Base-by-base conservation (phyloP, 2,797 vertebrate species). In the Scomberomorus guttatus region DNA sequence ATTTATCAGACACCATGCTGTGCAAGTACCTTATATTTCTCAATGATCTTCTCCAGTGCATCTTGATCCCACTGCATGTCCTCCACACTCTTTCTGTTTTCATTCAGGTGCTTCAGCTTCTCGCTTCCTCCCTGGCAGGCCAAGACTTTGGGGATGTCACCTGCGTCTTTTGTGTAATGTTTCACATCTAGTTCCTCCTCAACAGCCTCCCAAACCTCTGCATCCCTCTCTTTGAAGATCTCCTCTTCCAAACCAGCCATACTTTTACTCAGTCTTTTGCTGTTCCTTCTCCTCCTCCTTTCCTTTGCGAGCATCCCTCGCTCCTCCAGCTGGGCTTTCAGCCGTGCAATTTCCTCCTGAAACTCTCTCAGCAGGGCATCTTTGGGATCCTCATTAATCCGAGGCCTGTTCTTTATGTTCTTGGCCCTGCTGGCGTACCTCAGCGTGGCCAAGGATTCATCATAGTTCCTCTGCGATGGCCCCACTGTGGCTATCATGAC, bases 311-410 rank as follows among this genome's bases (percentile, higher is more conserved):
- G 86, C 96, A 98, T 96, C 18, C 97, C 97, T 0, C 94, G 94
- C 86, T 96, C 97, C 91, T 99, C 97, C 55, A 99, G 95, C 89
- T 99, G 98, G 20, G 96, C 97, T 82, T 98, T 99, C 84, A 99
- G 87, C 32, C 98, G 95, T 5, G 96, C 90, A 0, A 99, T 99
- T 94, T 99, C 98, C 90, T 97, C 96, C 94, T 99, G 98, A 27
- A 99, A 99, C 90, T 98, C 97, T 69, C 97, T 94, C 72, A 99
- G 95, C 86, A 99, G 93, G 0, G 98, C 97, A 54, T 98, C 98
- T 93, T 99, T 99, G 84, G 98, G 98, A 87, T 99, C 98, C 90
- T 99, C 98, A 0, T 99, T 99, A 83, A 99, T 96, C 50, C 97
- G 94, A 14, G 98, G 98, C 87, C 97, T 98, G 95, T 99, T 99